Percentiles rank a stretch among this genome's conserved stretches.
Conservation (phyloP, 2,113 vertebrate genomes). For the Dicrurus megarhynchus region DNA sequence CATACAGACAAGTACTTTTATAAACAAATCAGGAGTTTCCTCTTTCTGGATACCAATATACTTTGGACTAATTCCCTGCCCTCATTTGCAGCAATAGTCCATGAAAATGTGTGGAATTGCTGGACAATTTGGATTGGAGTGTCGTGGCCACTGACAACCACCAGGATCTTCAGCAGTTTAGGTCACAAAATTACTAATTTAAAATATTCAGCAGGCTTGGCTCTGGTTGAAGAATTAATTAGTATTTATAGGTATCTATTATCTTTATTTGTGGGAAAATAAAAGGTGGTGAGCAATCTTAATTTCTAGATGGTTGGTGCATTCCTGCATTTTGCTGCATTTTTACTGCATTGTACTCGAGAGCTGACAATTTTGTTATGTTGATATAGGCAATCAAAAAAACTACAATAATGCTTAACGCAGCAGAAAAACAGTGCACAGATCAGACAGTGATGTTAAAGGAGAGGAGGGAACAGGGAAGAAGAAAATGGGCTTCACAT, state of each 20-base stretch:
- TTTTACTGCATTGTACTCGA: neutral
- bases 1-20: neutral
- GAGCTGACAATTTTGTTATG: conserved; percentile 18
- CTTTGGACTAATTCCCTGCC: neutral
- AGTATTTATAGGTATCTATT: neutral
- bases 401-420: conserved; percentile 22
- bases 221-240: neutral
- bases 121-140: neutral
- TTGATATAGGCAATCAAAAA: conserved; percentile 57
- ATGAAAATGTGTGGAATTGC: neutral
- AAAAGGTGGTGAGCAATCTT: neutral
- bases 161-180: neutral
- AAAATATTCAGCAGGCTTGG: neutral
- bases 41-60: neutral
- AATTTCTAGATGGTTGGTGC: neutral
- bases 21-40: neutral
- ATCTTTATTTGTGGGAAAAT: neutral
- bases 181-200: neutral
- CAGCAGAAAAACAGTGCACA: conserved; percentile 30
- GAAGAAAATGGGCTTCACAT: neutral
- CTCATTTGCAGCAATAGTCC: neutral
- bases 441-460: neutral
- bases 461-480: neutral
- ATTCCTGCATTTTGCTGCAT: neutral
- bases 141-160: neutral